Percentiles rank a stretch among this genome's conserved stretches.
phyloP scores from a whole-genome alignment of 1,140 invertebrate genomes.

The Arctopsyche grandis region DNA sequence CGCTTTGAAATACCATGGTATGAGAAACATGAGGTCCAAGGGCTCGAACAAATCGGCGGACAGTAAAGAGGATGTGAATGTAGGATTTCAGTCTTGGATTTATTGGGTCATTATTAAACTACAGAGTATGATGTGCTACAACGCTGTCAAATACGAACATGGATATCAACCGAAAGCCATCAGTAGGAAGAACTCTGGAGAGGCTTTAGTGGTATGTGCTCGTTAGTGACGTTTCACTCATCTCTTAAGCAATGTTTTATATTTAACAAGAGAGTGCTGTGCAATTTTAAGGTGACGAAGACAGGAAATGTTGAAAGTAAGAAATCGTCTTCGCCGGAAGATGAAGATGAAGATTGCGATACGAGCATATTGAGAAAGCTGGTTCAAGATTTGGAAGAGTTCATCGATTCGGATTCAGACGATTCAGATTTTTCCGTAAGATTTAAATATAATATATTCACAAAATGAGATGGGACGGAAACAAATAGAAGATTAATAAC shows the following conservation, averaged over 20 bases:
- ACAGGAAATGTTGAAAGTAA: background rate
- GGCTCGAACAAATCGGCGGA: conserved; percentile 24
- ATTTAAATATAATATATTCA: background rate
- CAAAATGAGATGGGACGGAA: too few species aligned
- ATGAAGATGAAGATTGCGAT: conserved; percentile 22
- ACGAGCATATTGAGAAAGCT: conserved; percentile 30
- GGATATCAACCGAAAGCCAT: conserved; percentile 12
- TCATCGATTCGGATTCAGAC: conserved; percentile 37
- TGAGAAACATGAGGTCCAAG: conserved; percentile 59
- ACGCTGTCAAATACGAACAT: conserved; percentile 45
- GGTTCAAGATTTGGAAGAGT: conserved; percentile 31
- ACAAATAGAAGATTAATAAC: too few species aligned
- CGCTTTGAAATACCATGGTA: conserved; percentile 64
- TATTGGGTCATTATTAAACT: conserved; percentile 31
- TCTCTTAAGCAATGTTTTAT: background rate
- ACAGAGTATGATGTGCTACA: conserved; percentile 39
- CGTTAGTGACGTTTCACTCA: background rate
- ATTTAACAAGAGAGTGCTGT: background rate
- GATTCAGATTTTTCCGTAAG: conserved; percentile 48
- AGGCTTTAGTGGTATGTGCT: conserved; percentile 29
- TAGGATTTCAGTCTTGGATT: conserved; percentile 8
- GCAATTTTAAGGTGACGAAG: background rate
- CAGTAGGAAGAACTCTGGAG: conserved; percentile 40
- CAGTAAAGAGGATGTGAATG: background rate
- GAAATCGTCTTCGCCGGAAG: conserved; percentile 2